Conservation (phyloP, 2,113 vertebrate genomes). For the Regulus satrapa region DNA sequence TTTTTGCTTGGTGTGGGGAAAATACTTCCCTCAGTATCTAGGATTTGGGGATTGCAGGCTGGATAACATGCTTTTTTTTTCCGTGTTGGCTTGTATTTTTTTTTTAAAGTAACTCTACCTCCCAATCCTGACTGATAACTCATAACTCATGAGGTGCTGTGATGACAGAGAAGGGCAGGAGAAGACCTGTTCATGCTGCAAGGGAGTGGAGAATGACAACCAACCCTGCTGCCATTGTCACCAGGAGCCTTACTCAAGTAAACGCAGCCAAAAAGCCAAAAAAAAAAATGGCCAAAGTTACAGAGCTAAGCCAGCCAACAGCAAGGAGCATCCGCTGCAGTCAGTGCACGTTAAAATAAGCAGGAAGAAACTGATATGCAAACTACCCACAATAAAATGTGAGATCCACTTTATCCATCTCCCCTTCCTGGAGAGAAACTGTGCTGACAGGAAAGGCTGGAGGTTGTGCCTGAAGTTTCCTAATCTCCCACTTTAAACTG, state of each 20-base stretch:
- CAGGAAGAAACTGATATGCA: background rate
- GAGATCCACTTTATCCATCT: background rate
- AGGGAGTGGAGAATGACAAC: background rate
- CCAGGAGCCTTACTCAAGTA: fast-evolving
- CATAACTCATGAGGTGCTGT: fast-evolving
- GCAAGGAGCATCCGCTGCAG: background rate
- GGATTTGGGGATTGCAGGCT: background rate
- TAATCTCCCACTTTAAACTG: background rate
- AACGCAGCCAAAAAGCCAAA: background rate
- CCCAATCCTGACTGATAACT: background rate
- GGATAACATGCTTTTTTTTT: constrained; percentile 58
- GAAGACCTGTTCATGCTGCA: fast-evolving
- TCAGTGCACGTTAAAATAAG: background rate
- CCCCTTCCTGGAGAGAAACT: background rate
- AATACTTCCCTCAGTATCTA: background rate
- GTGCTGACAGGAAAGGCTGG: background rate
- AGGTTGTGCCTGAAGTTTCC: background rate
- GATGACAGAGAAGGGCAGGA: background rate
- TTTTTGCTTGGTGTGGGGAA: background rate
- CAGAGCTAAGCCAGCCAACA: background rate
- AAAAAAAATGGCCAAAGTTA: background rate
- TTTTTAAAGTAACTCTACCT: background rate
- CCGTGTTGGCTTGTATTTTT: background rate
- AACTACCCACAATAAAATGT: background rate
- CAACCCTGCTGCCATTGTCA: background rate